Base-by-base conservation (phyloP, 2,113 vertebrate species). In the Gracilinanus agilis region DNA sequence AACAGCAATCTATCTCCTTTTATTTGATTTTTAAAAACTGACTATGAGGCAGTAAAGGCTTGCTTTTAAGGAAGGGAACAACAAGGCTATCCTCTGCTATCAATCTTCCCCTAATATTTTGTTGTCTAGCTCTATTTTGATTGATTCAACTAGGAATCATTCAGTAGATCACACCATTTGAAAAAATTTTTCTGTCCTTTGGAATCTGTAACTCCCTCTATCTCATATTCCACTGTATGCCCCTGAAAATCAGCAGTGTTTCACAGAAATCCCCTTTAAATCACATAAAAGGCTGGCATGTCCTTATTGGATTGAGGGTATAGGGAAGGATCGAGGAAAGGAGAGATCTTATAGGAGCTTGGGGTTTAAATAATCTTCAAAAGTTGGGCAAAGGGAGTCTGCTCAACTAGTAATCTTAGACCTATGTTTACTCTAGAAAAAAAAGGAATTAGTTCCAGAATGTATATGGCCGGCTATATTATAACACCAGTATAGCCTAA, bases 1-100 rank as follows among this genome's bases (percentile, higher is more conserved):
- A 3, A 90, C 54, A 49, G 91, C 2, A 95, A 27, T 49, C 96
- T 96, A 93, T 92, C 3, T 96, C 40, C 21, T 90, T 96, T 55
- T 25, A 13, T 8, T 91, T 95, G 24, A 94, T 75, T 97, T 44
- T 27, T 2, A 55, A 95, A 97, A 34, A 91, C 1, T 89, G 3
- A 93, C 44, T 24, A 25, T 89, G 49, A 89, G 44, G 44, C 23
- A 89, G 25, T 53, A 89, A 53, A 89, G 25, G 24, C 24, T 93
- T 94, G 49, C 53, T 93, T 97, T 93, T 90, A 89, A 94, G 88
- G 9, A 95, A 55, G n/a, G 12, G 24, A 49, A 83, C 88, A 24
- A 90, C 1, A 67, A 67, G n/a, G 29, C 34, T 40, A 16, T 83
- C 34, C n/a, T 19, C 19, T 3, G 5, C 34, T 40, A 13, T n/a